phyloP scores from a whole-genome alignment of 2,888 invertebrate species.

The Eupithecia centaureata region DNA sequence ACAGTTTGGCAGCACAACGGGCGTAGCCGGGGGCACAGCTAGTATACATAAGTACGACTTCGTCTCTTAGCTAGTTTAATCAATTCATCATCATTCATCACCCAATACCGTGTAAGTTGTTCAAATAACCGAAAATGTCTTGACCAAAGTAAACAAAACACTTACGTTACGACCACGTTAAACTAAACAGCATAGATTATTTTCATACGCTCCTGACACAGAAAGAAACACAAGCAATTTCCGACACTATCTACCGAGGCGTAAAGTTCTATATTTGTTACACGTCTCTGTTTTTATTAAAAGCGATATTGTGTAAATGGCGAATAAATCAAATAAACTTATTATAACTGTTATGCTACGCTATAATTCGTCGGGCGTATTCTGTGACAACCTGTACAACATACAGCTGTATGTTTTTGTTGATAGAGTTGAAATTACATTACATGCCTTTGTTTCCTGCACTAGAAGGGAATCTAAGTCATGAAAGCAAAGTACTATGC shows the following conservation, averaged over 20 bases:
- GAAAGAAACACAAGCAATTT: slow-evolving; percentile 27
- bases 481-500: not conserved
- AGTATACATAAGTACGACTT: too few relatives aligned
- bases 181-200: slow-evolving; percentile 34
- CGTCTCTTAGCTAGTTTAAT: too few relatives aligned
- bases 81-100: too few relatives aligned
- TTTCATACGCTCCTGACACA: slow-evolving; percentile 37
- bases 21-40: too few relatives aligned
- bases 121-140: not conserved
- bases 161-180: slow-evolving; percentile 25
- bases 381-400: not conserved
- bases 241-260: slow-evolving; percentile 9
- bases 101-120: not conserved
- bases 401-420: not conserved
- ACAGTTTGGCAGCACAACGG: too few relatives aligned
- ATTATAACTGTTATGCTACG: slow-evolving; percentile 10
- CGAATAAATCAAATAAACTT: slow-evolving; percentile 19
- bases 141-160: slow-evolving; percentile 39
- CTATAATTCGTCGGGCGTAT: not conserved
- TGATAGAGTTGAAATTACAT: not conserved
- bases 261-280: slow-evolving; percentile 9
- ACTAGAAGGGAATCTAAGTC: not conserved
- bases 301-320: slow-evolving; percentile 26
- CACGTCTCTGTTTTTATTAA: slow-evolving; percentile 26
- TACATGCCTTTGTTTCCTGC: not conserved